phyloP scores from a whole-genome alignment of 2,113 vertebrate species.

The Formicarius rufipectus region DNA sequence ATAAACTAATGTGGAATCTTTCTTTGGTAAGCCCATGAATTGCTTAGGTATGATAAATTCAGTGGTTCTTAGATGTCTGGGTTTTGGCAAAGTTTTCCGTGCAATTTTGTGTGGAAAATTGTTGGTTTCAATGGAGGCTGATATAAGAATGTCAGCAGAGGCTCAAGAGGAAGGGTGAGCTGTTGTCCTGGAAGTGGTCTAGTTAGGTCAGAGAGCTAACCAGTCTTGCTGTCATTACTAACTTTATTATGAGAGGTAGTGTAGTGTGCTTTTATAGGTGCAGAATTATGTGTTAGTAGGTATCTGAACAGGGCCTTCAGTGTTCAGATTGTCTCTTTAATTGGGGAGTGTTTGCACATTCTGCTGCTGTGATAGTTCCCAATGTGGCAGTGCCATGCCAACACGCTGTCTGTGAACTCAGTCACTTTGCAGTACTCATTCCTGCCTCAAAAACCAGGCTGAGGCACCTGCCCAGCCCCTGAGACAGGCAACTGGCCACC shows the following conservation, averaged over 20 bases:
- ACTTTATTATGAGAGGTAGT: background rate
- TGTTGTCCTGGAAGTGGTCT: background rate
- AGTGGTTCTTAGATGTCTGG: rapidly evolving
- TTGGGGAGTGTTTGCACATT: background rate
- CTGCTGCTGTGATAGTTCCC: background rate
- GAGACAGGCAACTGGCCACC: background rate
- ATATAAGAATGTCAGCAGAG: background rate
- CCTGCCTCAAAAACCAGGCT: background rate
- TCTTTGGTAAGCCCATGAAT: background rate
- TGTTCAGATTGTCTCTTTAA: background rate
- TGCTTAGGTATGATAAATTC: background rate
- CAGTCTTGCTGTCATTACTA: background rate
- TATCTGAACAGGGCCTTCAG: background rate
- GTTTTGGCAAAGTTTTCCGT: background rate
- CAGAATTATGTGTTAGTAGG: rapidly evolving
- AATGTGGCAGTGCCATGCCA: background rate
- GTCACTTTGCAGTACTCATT: background rate
- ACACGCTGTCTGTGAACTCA: background rate
- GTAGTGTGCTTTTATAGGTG: background rate
- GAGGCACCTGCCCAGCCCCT: background rate
- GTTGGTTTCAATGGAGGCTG: background rate
- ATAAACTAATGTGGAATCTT: background rate
- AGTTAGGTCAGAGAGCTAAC: background rate
- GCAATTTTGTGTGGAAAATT: rapidly evolving
- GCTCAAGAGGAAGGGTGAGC: background rate